Conservation (phyloP, 2,888 invertebrate species). For the Leptogaster cylindrica region DNA sequence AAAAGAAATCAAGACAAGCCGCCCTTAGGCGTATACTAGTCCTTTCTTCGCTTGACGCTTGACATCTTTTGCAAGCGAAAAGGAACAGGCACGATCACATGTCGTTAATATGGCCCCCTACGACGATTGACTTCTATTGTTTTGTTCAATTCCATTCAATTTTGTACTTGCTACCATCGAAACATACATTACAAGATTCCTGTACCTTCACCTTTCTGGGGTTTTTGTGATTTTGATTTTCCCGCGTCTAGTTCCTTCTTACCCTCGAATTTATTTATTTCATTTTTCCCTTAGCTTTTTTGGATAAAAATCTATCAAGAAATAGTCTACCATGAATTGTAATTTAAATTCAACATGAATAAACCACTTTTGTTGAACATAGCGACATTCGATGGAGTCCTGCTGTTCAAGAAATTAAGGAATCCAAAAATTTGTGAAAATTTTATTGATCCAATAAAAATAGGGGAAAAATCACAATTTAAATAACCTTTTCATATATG, state of each 20-base stretch:
- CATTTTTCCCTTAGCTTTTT: neutral
- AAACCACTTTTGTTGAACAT: neutral
- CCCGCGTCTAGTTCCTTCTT: too few species aligned
- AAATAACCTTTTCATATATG: too few species aligned
- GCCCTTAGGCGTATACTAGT: slow-evolving; percentile 13
- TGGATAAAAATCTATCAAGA: neutral
- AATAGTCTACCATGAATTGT: neutral
- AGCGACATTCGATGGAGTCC: neutral
- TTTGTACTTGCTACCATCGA: neutral
- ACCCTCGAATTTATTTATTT: too few species aligned
- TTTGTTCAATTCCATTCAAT: neutral
- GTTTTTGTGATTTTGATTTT: too few species aligned
- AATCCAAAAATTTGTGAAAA: neutral
- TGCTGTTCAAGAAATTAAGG: neutral
- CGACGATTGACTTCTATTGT: neutral
- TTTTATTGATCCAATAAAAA: too few species aligned
- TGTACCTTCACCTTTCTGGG: too few species aligned
- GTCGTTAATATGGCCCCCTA: neutral
- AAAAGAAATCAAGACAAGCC: neutral
- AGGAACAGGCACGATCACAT: neutral
- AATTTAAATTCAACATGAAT: neutral
- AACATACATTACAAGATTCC: neutral
- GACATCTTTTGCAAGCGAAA: neutral
- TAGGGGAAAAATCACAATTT: too few species aligned
- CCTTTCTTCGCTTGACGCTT: neutral